Base-by-base conservation (phyloP, 2,113 vertebrate species). In the Psammodynastes pulverulentus region DNA sequence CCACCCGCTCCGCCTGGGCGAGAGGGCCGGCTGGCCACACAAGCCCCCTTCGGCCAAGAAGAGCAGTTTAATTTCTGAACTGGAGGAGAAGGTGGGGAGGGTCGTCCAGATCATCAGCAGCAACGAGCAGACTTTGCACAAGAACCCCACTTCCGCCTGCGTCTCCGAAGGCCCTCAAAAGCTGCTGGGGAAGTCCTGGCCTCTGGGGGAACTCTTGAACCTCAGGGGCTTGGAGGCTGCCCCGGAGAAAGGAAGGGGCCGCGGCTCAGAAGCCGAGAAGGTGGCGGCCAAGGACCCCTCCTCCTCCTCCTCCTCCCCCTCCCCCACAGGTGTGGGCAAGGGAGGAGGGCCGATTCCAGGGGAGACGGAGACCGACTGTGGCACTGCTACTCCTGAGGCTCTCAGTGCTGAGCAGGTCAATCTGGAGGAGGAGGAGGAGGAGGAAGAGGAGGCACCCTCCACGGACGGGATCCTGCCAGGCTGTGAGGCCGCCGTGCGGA, bases 361-460 rank as follows among this genome's bases (percentile, higher is more conserved):
- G 93, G 94, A 90, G 86, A 95, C 84, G 26, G 95, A 94, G 34
- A 93, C 84, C 17, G 94, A 94, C 88, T 94, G 88, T 12, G 95
- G 86, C 86, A 96, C 95, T 62, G 91, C 91, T 2, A 92, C 94
- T 0, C 97, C 96, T 91, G 96, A 96, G 91, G 95, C 96, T 91
- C 95, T 96, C 29, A 97, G 90, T 48, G 93, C 95, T 3, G 96
- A 97, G 67, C 97, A 98, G 88, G 94, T 93, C 48, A 97, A 97
- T 88, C 97, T 98, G 94, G 96, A 97, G 93, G 97, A 98, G 54
- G 94, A 62, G 12, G 10, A 67, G 2, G 52, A 53, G 52, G 52
- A 53, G 51, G 1, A 51, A 94, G 96, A 97, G 93, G 97, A 98
- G 62, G 94, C 96, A 26, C 97, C 96, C 26, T 97, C 97, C 24